Evolutionary conservation across 2,113 vertebrate species (phyloP), one percentile per base, ranked within the genome.

Genomic region (Empidonax traillii): DNA sequence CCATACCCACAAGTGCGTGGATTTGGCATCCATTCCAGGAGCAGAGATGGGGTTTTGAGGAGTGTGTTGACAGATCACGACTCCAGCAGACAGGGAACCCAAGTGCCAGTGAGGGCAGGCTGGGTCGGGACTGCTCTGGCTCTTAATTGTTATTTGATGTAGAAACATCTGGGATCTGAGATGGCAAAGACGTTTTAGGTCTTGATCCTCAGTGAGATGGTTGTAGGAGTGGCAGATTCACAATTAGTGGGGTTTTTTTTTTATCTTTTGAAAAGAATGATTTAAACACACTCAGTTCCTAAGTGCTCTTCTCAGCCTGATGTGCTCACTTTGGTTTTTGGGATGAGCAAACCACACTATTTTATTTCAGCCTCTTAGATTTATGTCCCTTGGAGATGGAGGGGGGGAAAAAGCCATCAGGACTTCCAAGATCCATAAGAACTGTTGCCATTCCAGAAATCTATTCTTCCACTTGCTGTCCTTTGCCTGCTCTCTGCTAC

Each of bases 381-480:
- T 85, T 35, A 5, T 10, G 10, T 66, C 21, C n/a, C 25, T 16
- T 58, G 27, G 13, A 76, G 37, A 10, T 9, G 49, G 13, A 8
- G 10, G 51, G 49, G 22, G 18, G 33, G 4, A 27, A 9, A 51
- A 76, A 51, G 5, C 19, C 4, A 2, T 3, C 30, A 65, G 44
- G 24, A 30, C 23, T 90, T 61, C 17, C 2, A n/a, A 55, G 53
- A 43, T 58, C 53, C 4, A 0, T 58, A 27, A 43, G 49, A 76
- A 56, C n/a, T 21, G 6, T 82, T 96, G 28, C 73, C 20, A 3
- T 85, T 51, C 30, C 66, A 67, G 68, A 52, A 62, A 14, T 51
- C 33, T 0, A 0, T 78, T 85, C 28, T 18, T 39, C 6, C 0
- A 1, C 22, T 52, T 69, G 30, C 30, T 91, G 13, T 55, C 46